These are phyloP conservation scores for Aproaerema taeniolella DNA, from an alignment of 2,888 invertebrate species.

Conservation along the genomic window DNA sequence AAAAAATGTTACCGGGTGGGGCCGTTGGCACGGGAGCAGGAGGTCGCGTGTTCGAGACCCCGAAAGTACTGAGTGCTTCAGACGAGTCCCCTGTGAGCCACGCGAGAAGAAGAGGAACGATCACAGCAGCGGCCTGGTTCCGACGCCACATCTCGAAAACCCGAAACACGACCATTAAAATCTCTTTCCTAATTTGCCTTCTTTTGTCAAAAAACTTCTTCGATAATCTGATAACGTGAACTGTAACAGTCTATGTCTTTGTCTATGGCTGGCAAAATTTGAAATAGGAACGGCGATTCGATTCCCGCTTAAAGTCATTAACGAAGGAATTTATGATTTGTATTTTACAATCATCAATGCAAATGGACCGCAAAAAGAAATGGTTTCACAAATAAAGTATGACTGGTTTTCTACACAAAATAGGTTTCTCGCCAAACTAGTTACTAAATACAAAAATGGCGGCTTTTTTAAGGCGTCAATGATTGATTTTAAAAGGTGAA, in stretches of 20 bases:
- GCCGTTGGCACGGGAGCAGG: conserved; percentile 74
- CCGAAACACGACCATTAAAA: conserved; percentile 14
- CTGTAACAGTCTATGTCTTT: conserved; percentile 18
- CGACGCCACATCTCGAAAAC: conserved; percentile 55
- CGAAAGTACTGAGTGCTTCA: conserved; percentile 83
- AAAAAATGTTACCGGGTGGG: conserved; percentile 74
- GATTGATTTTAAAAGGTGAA: too few species aligned
- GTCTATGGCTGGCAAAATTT: conserved; percentile 15
- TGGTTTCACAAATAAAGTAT: too few species aligned
- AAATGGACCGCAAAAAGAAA: too few species aligned
- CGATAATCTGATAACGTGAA: neutral
- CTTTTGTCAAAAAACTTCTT: neutral
- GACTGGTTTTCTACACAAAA: too few species aligned
- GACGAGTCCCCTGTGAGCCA: conserved; percentile 65
- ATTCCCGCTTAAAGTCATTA: too few species aligned
- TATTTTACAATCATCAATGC: too few species aligned
- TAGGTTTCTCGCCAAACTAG: too few species aligned
- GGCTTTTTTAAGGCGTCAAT: too few species aligned
- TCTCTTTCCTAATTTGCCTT: too few species aligned
- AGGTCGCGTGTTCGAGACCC: conserved; percentile 80
- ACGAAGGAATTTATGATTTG: too few species aligned
- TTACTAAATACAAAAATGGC: too few species aligned
- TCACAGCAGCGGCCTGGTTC: conserved; percentile 46
- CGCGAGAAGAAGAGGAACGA: conserved; percentile 47
- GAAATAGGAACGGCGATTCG: conserved; percentile 19